Evolutionary conservation across 2,797 vertebrate genomes (phyloP), one percentile per base, ranked within the genome.

Genomic region (Aselliscus stoliczkanus): DNA sequence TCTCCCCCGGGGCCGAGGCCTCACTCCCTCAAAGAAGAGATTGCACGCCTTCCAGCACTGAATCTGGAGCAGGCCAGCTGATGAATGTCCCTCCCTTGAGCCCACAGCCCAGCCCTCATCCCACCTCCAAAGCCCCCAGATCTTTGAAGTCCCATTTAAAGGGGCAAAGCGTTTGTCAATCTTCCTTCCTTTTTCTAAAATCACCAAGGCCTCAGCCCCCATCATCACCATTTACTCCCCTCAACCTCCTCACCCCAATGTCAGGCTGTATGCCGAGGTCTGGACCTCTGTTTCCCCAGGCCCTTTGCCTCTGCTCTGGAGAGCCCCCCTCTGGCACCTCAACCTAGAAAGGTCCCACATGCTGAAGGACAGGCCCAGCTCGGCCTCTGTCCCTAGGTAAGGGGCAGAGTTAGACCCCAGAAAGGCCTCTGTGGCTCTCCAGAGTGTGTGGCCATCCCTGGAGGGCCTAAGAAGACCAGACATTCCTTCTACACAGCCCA

Each of bases 231-330:
- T 4, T 0, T 27, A 11, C 34, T 20, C 23, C 13, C 81, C 29
- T 42, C 31, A n/a, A 44, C 14, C 2, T 29, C 27, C 27, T 58
- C 29, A 0, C 29, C 29, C 12, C 56, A 14, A 29, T 1, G 0
- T 7, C 29, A 15, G 47, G 34, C 70, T 64, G 21, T 13, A 17
- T 2, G 13, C 27, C 10, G 1, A 8, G 5, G 12, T 2, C 73
- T n/a, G 52, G 69, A 64, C 72, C 60, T 87, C 64, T 7, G 72
- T 42, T 23, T 60, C 69, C 18, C 56, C 12, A n/a, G 42, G 7
- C 56, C 37, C 7, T 70, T 31, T 1, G 44, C 34, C 81, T 54
- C 34, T 8, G 58, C 79, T 17, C 42, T n/a, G 29, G 4, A 21
- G 64, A 20, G n/a, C 20, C 25, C 5, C 5, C 11, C 4, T 42